These are phyloP conservation scores for Sebastes alutus DNA, from an alignment of 2,797 vertebrate genomes.

Conservation along the genomic window DNA sequence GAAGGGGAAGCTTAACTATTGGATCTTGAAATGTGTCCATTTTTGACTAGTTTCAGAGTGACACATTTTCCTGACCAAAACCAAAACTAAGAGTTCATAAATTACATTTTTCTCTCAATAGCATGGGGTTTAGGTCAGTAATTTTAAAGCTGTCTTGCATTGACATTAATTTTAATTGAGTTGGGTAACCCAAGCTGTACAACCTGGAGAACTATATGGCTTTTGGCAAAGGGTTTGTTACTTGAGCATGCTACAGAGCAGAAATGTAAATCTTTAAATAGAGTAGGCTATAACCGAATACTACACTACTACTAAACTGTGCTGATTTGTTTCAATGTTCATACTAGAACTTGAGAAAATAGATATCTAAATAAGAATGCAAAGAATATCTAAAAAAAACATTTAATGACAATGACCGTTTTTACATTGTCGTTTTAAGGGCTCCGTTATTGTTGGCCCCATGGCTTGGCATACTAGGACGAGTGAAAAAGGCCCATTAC, in stretches of 20 bases:
- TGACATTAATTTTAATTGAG: not conserved
- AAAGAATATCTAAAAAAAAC: not conserved
- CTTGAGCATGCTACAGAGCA: not conserved
- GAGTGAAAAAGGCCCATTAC: not conserved
- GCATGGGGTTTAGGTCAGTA: not conserved
- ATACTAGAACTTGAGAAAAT: not conserved
- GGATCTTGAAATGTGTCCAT: not conserved
- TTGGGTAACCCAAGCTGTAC: not conserved
- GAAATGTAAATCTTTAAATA: not conserved
- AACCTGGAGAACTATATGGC: not conserved
- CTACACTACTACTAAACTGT: not conserved
- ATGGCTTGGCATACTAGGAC: not conserved
- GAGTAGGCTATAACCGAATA: not conserved
- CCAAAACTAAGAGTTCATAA: not conserved
- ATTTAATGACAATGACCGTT: not conserved
- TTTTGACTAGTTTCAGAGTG: not conserved
- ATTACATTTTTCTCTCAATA: not conserved
- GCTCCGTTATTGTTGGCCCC: not conserved
- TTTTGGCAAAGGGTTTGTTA: not conserved
- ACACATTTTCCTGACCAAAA: not conserved
- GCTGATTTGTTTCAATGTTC: not conserved
- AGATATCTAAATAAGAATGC: not conserved
- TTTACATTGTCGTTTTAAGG: not conserved
- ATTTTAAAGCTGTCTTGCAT: not conserved
- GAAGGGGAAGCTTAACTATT: not conserved